phyloP scores from a whole-genome alignment of 2,888 invertebrate genomes.

The Cylloceria caligata region DNA sequence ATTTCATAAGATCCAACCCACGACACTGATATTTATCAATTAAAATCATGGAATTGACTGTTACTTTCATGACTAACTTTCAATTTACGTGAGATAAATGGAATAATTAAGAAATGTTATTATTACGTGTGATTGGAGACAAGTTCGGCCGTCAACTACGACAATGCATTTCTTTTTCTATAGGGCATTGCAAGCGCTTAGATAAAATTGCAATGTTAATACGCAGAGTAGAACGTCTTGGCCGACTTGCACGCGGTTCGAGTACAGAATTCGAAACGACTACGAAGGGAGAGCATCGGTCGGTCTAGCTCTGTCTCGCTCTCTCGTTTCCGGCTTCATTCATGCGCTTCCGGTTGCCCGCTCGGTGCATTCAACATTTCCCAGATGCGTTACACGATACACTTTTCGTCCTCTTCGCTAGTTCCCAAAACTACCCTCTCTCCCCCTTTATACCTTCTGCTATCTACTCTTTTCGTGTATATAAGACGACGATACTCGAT shows the following conservation, averaged over 20 bases:
- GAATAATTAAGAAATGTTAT: background rate
- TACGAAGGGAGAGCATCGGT: background rate
- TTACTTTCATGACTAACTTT: background rate
- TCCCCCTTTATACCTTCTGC: too few species aligned
- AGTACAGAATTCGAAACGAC: slow-evolving; percentile 43
- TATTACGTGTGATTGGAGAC: too few species aligned
- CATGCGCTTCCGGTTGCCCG: slow-evolving; percentile 76
- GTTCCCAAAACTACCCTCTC: too few species aligned
- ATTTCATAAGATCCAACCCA: slow-evolving; percentile 2
- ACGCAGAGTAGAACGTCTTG: slow-evolving; percentile 1
- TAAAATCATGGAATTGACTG: background rate
- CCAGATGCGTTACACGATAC: slow-evolving; percentile 48
- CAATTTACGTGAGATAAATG: slow-evolving; percentile 7
- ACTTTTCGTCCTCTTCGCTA: slow-evolving; percentile 2
- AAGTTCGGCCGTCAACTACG: background rate
- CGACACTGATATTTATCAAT: slow-evolving; percentile 10
- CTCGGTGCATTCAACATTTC: slow-evolving; percentile 68
- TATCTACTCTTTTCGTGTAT: background rate
- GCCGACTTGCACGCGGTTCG: slow-evolving; percentile 21
- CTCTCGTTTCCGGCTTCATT: slow-evolving; percentile 77
- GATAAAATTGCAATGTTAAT: slow-evolving; percentile 32
- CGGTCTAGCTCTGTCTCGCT: slow-evolving; percentile 37
- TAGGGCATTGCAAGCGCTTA: background rate
- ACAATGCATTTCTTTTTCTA: background rate
- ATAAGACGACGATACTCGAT: background rate